Conservation (phyloP, 2,888 invertebrate genomes). For the Nudaria mundana region DNA sequence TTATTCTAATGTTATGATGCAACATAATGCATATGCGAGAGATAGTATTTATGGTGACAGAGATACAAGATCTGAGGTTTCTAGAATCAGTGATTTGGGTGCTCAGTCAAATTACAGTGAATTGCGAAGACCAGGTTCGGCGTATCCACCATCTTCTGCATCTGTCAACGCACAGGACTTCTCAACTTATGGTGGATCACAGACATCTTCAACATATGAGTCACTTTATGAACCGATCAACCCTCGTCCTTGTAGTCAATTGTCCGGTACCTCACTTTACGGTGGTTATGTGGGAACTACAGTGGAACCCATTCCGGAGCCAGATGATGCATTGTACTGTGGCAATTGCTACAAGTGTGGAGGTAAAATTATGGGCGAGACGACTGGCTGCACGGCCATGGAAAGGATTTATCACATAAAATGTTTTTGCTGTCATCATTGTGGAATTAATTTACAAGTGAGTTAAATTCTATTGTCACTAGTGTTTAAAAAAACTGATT, state of each 20-base stretch:
- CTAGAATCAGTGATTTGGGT: slow-evolving; percentile 71
- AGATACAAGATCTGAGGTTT: slow-evolving; percentile 68
- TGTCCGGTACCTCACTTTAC: slow-evolving; percentile 82
- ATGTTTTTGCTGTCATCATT: slow-evolving; percentile 97
- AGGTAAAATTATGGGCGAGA: slow-evolving; percentile 95
- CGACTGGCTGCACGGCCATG: slow-evolving; percentile 98
- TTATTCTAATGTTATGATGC: slow-evolving; percentile 70
- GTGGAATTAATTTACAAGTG: slow-evolving; percentile 90
- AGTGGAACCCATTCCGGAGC: slow-evolving; percentile 90
- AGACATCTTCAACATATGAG: slow-evolving; percentile 85
- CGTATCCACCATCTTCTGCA: slow-evolving; percentile 76
- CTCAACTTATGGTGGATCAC: slow-evolving; percentile 79
- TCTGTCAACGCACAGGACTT: slow-evolving; percentile 78
- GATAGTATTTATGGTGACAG: slow-evolving; percentile 76
- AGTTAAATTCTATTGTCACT: too few relatives aligned
- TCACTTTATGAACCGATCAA: slow-evolving; percentile 84
- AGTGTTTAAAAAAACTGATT: too few relatives aligned
- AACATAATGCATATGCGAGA: slow-evolving; percentile 67
- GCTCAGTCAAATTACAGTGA: slow-evolving; percentile 84
- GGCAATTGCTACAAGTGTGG: slow-evolving; percentile 97
- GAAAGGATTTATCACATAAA: slow-evolving; percentile 97
- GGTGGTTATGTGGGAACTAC: slow-evolving; percentile 85
- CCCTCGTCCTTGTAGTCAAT: slow-evolving; percentile 81
- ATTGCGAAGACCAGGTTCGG: slow-evolving; percentile 80
- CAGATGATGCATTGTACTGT: slow-evolving; percentile 85